Evolutionary conservation across 2,888 invertebrate genomes (phyloP), one percentile per base, ranked within the genome.

Genomic region (Phragmatobia fuliginosa): DNA sequence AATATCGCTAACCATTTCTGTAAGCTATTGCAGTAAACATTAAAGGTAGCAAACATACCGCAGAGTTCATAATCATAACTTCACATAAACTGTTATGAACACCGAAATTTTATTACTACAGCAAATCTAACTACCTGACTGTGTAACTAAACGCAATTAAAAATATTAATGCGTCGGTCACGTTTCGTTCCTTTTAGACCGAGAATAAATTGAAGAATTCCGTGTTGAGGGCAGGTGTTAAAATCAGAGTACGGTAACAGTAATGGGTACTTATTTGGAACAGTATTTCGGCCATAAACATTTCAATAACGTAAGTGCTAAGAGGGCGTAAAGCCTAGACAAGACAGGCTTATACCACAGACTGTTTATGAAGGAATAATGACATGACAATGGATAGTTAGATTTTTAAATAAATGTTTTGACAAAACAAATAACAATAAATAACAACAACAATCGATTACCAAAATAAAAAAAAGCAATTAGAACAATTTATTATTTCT

Each of bases 141-240:
- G 67, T 77, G 65, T 63, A 65, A 66, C 65, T 68, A 68, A 70
- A 67, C 64, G 72, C 71, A 76, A 80, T 81, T 78, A 81, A 52
- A 71, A 71, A 59, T 67, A 69, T 74, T 73, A 71, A 79, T 73
- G 68, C 61, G 74, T 67, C 52, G 6, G 68, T 74, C 81, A 81
- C 77, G 81, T 81, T 66, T 41, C 63, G 59, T 71, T 64, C 71
- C 76, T 62, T 63, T 49, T 14, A 63, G 63, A 71, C 63, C 62
- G 49, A 60, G 59, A 60, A 66, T 62, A 56, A 63, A 58, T 45
- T 68, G 45, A 36, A 68, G 58, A 63, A 62, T 68, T 68, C 58
- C 18, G 38, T 62, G 62, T 71, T 45, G 36, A 65, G 56, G 64
- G 58, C 63, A 77, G 62, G 62, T 80, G 62, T 62, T 60, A 49